phyloP scores from a whole-genome alignment of 2,113 vertebrate species.

The Dicaeum eximium region DNA sequence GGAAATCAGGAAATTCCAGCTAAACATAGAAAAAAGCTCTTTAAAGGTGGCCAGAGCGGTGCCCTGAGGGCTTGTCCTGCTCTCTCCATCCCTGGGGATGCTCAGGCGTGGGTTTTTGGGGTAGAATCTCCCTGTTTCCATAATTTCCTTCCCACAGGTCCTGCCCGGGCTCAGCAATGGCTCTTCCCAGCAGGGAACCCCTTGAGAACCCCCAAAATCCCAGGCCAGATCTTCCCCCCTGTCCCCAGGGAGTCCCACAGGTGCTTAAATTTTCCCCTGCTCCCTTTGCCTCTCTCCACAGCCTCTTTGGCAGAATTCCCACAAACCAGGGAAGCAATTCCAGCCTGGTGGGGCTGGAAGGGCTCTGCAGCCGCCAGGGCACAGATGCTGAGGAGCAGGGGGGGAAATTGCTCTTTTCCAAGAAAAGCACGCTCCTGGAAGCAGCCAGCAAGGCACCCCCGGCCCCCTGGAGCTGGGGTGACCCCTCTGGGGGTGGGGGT shows the following conservation, averaged over 20 bases:
- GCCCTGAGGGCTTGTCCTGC: neutral
- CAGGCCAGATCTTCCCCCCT: neutral
- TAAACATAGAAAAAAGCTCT: accelerated
- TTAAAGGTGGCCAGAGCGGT: accelerated
- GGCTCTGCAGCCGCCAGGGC: neutral
- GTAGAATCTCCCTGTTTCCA: accelerated
- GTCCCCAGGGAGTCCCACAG: neutral
- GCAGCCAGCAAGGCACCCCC: neutral
- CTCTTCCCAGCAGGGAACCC: neutral
- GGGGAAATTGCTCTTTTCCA: neutral
- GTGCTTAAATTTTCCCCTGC: accelerated
- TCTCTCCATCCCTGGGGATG: neutral
- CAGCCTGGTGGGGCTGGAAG: accelerated
- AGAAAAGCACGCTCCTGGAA: neutral
- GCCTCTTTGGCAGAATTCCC: too few relatives aligned
- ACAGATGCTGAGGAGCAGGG: accelerated
- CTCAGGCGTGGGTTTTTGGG: accelerated
- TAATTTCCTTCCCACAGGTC: accelerated
- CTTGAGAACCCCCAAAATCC: neutral
- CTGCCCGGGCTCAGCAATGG: accelerated
- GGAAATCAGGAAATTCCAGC: neutral
- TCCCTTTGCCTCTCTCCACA: neutral
- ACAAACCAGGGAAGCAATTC: too few relatives aligned
- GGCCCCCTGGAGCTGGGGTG: neutral
- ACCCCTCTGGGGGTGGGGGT: neutral